A percentile compares a stretch with the other conserved stretches of the same genome.
Conservation (phyloP, 2,113 vertebrate species). For the Ascaphus truei region DNA sequence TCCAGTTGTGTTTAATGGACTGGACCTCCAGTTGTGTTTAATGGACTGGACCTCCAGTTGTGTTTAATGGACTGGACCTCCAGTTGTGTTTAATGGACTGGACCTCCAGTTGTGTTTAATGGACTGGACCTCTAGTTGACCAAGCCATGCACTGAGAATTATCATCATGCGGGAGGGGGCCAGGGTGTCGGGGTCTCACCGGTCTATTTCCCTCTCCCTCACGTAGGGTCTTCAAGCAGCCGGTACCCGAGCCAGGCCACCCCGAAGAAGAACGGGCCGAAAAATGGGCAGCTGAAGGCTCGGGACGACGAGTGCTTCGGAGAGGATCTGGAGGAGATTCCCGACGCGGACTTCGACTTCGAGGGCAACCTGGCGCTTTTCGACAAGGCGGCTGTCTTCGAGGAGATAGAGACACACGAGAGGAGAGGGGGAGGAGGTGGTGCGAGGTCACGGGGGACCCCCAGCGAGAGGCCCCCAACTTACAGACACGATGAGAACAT, state of each 20-base stretch:
- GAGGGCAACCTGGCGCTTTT: conserved; percentile 96
- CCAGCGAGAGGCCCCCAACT: conserved; percentile 76
- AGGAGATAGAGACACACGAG: conserved; percentile 88
- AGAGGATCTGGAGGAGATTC: conserved; percentile 82
- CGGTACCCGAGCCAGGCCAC: conserved; percentile 84
- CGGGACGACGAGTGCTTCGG: conserved; percentile 95
- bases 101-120: too few species aligned
- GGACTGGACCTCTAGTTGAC: too few species aligned
- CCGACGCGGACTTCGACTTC: conserved; percentile 94
- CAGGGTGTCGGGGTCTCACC: too few species aligned
- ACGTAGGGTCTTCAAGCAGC: conserved; percentile 89
- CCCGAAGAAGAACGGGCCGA: conserved; percentile 88
- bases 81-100: too few species aligned
- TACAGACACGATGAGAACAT: conserved; percentile 96
- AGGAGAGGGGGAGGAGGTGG: conserved; percentile 61
- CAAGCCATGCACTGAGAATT: too few species aligned
- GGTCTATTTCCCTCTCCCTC: too few species aligned
- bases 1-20: too few species aligned
- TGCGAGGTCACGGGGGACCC: conserved; percentile 76
- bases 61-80: too few species aligned
- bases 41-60: too few species aligned
- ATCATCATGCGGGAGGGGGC: too few species aligned
- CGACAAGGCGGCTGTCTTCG: conserved; percentile 95
- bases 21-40: too few species aligned
- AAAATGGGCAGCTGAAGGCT: conserved; percentile 88